Evolutionary conservation across 2,113 vertebrate genomes (phyloP).

Genomic region (Ibidorhyncha struthersii): DNA sequence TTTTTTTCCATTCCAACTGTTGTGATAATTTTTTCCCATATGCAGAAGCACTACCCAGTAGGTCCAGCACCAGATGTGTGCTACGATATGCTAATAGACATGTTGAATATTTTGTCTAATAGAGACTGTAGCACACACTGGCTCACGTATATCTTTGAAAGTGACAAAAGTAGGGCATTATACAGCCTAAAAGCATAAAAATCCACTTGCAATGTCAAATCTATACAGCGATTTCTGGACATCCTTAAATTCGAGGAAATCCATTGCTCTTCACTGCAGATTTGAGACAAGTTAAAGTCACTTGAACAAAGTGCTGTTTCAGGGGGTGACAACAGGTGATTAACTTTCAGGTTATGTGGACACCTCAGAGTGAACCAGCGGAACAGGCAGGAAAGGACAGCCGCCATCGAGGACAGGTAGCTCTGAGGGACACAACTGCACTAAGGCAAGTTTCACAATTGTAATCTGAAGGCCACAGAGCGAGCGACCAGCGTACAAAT

Average conservation of each 20-base stretch:
- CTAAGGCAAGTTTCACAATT: background rate
- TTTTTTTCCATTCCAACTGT: background rate
- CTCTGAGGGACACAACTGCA: background rate
- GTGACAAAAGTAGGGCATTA: background rate
- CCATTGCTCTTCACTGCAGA: background rate
- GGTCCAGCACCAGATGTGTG: background rate
- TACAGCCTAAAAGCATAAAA: background rate
- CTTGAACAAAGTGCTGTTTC: background rate
- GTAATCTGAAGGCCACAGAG: background rate
- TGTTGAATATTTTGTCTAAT: background rate
- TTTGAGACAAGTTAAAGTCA: background rate
- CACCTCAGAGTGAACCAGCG: background rate
- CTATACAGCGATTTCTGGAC: background rate
- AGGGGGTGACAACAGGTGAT: background rate
- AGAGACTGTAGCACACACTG: background rate
- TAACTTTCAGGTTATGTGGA: background rate
- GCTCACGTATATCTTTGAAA: background rate
- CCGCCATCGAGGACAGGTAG: background rate
- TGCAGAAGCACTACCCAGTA: background rate
- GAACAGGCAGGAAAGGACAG: background rate
- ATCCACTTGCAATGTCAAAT: background rate
- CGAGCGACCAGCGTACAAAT: background rate
- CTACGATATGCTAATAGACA: background rate
- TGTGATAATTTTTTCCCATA: background rate
- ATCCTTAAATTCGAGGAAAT: background rate